phyloP scores from a whole-genome alignment of 2,113 vertebrate species.

The Gallinago undulata region DNA sequence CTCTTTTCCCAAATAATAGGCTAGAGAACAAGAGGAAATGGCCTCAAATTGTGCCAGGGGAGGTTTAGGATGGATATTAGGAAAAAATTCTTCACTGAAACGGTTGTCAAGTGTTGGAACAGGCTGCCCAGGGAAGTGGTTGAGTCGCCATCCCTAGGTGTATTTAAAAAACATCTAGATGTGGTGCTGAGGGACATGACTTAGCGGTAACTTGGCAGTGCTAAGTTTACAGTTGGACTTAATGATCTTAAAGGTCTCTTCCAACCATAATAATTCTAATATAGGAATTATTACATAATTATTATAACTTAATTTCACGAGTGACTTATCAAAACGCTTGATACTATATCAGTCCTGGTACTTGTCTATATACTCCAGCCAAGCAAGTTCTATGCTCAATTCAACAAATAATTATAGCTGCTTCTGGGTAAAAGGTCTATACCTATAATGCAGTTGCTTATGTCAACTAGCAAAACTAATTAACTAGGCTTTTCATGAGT shows the following conservation, averaged over 20 bases:
- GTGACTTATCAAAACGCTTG: background rate
- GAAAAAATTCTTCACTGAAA: background rate
- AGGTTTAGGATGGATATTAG: background rate
- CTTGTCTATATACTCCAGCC: background rate
- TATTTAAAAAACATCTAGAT: background rate
- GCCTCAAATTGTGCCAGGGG: background rate
- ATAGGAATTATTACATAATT: background rate
- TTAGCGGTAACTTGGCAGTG: background rate
- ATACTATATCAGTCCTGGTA: background rate
- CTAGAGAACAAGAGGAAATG: background rate
- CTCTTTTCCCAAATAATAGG: background rate
- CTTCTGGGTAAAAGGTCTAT: background rate
- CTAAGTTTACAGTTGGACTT: background rate
- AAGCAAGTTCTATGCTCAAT: background rate
- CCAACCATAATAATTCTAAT: background rate
- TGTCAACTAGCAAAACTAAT: background rate
- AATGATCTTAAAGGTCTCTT: background rate
- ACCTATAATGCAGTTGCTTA: background rate
- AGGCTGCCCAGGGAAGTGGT: background rate
- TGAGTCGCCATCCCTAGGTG: background rate
- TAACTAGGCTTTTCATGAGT: background rate
- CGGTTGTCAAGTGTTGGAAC: background rate
- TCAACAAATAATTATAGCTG: background rate
- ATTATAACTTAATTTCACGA: background rate
- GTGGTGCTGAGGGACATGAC: background rate